Evolutionary conservation across 2,113 vertebrate species (phyloP), one percentile per base, ranked within the genome.

Genomic region (Callopanchax toddi): DNA sequence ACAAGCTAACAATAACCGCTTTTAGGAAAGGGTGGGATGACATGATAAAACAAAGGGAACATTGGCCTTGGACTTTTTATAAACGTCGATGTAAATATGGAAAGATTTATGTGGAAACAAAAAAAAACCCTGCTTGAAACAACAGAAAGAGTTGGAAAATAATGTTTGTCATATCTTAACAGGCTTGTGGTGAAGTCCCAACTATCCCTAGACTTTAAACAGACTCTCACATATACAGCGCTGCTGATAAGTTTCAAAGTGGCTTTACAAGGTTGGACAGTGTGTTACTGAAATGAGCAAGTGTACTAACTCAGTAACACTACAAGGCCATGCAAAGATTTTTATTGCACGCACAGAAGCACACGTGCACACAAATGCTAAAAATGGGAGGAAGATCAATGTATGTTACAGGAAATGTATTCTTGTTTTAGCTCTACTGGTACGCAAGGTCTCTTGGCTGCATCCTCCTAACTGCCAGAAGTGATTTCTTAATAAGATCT

Each of bases 321-420:
- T 62, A 68, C 62, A 77, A 71, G 61, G 77, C 74, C 71, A 56
- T 68, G 64, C 48, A 75, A 74, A 77, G 40, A 69, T 40, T 52
- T 39, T 62, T 25, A 26, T 22, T 17, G 1, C 78, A 50, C 45
- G 65, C 39, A 71, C 52, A 68, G 12, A 70, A 34, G 58, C 44
- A 26, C 44, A 39, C 32, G 50, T 34, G 39, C 34, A 22, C 45
- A 67, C 49, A 63, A 25, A 67, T 57, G 34, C 52, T 58, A 55
- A 70, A 82, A 82, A 82, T 72, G 74, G 71, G 83, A 43, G 89
- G 89, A 74, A 86, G 85, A 78, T 87, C 55, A 23, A 83, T 75
- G 70, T 80, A 77, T 87, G 85, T 87, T 85, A 85, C 84, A 78
- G 85, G 86, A 91, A 90, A 86, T 34, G 60, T 74, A 77, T 69